Base-by-base conservation (phyloP, 2,888 invertebrate genomes). In the Argyresthia albistria region DNA sequence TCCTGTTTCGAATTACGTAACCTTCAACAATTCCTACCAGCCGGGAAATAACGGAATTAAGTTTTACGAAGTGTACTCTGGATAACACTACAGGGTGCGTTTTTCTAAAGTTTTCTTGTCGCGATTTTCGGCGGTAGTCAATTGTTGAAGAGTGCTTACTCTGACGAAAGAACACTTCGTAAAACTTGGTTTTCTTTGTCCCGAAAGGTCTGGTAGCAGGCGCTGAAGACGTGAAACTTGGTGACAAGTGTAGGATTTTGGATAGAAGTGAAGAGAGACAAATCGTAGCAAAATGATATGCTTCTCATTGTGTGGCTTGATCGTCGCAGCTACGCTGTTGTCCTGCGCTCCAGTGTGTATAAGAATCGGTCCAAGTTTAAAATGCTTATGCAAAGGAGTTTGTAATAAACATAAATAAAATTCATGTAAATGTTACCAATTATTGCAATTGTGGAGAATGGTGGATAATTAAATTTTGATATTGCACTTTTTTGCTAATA, bases 261-360 rank as follows among this genome's bases (percentile, higher is more conserved):
- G 42, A n/a, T n/a, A n/a, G n/a, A 42, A 11, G 11, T 12, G 10
- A 6, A 12, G 42, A 42, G 10, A 46, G 11, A n/a, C 35, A 46
- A 35, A 16, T 46, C 56, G 50, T 53, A 54, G 54, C 56, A 72
- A 79, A 76, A 58, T 84, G 84, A 79, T 83, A 77, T 83, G 83
- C 72, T 69, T 82, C 59, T 83, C 84, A 1, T 56, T 81, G 55
- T 81, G 76, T 57, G 78, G 79, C 54, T 64, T 84, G 57, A 74
- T 83, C 53, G 80, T 80, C 1, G 78, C 83, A 39, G 81, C 81
- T 39, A 69, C 83, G 47, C 54, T 81, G 46, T 66, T 84, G 48
- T 80, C 83, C 48, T 83, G 83, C 60, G 71, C 81, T 1, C 82
- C 84, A 1, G 76, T 80, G 80, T 81, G 65, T 76, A 69, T 60